Evolutionary conservation across 2,888 invertebrate genomes (phyloP).

Genomic region (Serripes groenlandicus): DNA sequence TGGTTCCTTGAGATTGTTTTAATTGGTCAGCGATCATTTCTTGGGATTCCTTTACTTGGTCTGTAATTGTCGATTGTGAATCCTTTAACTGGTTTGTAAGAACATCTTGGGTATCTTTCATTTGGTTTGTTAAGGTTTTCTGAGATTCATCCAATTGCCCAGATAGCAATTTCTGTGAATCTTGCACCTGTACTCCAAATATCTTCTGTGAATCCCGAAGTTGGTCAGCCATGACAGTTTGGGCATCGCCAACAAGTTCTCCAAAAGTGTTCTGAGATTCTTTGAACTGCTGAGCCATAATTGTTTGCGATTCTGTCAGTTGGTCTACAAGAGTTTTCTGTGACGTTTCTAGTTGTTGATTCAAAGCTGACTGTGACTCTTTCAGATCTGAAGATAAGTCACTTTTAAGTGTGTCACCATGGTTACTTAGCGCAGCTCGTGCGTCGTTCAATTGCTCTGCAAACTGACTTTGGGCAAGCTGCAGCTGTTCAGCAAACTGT

Average conservation of each 20-base stretch:
- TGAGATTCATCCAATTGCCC: conserved; percentile 64
- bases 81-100: conserved; percentile 63
- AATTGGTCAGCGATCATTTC: conserved; percentile 62
- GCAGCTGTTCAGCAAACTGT: conserved; percentile 59
- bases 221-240: conserved; percentile 54
- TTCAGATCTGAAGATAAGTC: conserved; percentile 45
- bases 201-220: conserved; percentile 59
- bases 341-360: conserved; percentile 44
- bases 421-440: conserved; percentile 39
- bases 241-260: conserved; percentile 62
- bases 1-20: conserved; percentile 62
- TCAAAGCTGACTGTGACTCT: conserved; percentile 55
- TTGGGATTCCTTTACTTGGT: conserved; percentile 63
- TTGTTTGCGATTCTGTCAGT: conserved; percentile 49
- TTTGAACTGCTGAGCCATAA: conserved; percentile 52
- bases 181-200: conserved; percentile 64
- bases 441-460: conserved; percentile 54
- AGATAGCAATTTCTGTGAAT: conserved; percentile 61
- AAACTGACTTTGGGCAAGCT: conserved; percentile 59
- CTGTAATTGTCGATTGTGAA: conserved; percentile 56
- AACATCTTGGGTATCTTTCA: conserved; percentile 57
- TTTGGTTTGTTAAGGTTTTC: conserved; percentile 56
- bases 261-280: conserved; percentile 64
- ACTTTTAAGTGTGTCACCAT: conserved; percentile 51
- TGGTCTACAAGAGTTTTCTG: conserved; percentile 54